Conservation (phyloP, 1,140 invertebrate species). For the Brachionus paranguensis region DNA sequence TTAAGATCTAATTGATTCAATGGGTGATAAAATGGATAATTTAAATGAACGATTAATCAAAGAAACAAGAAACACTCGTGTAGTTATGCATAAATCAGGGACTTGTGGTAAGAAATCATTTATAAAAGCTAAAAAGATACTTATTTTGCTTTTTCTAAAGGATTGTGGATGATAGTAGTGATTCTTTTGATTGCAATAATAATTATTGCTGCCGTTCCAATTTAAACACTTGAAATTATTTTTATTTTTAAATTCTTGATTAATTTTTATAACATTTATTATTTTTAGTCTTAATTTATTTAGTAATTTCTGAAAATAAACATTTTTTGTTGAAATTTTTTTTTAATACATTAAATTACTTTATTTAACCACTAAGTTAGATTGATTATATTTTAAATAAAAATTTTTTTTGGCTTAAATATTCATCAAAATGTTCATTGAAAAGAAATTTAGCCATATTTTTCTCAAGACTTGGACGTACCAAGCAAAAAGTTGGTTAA, state of each 20-base stretch:
- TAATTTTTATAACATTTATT: background rate
- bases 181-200: constrained; percentile 18
- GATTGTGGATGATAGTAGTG: constrained; percentile 18
- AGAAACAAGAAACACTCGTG: constrained; percentile 15
- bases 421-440: background rate
- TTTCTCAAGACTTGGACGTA: background rate
- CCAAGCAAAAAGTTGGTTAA: background rate
- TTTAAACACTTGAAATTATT: background rate
- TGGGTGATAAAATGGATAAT: constrained; percentile 39
- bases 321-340: background rate
- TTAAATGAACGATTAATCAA: constrained; percentile 15
- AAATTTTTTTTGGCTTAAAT: too few relatives aligned
- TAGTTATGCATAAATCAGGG: constrained; percentile 3
- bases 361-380: background rate
- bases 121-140: too few relatives aligned
- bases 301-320: background rate
- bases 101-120: background rate
- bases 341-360: background rate
- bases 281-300: background rate
- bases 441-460: background rate
- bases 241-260: background rate
- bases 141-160: background rate
- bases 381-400: background rate
- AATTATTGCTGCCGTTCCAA: constrained; percentile 25
- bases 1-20: constrained; percentile 30